Evolutionary conservation across 2,888 invertebrate genomes (phyloP).

Genomic region (Odontomyia ornata): DNA sequence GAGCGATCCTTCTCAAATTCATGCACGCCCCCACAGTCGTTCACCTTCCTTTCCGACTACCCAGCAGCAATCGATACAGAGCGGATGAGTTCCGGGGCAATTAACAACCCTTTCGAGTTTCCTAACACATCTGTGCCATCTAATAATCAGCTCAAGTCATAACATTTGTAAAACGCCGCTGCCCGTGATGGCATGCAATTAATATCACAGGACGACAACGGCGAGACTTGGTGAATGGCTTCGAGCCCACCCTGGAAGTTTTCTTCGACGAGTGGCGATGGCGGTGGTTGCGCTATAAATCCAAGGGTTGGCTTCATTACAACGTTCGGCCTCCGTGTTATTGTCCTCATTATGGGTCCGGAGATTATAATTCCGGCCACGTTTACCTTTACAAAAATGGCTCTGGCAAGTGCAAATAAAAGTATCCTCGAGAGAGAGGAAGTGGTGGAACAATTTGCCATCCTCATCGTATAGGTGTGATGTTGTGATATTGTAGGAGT

Average conservation of each 20-base stretch:
- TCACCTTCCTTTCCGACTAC: not conserved
- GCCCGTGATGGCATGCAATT: constrained; percentile 41
- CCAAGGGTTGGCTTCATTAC: constrained; percentile 27
- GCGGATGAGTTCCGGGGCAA: constrained; percentile 38
- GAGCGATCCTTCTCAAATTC: constrained; percentile 27
- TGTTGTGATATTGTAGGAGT: constrained; percentile 26
- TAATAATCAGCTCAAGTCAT: constrained; percentile 48
- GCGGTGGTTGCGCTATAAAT: not conserved
- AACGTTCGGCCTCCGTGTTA: constrained; percentile 30
- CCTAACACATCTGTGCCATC: constrained; percentile 48
- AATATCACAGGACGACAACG: constrained; percentile 32
- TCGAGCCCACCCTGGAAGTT: constrained; percentile 26
- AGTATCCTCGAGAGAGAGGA: not conserved
- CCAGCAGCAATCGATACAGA: not conserved
- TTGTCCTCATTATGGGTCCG: constrained; percentile 33
- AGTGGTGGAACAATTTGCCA: not conserved
- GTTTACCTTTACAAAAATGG: constrained; percentile 31
- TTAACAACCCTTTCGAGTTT: constrained; percentile 45
- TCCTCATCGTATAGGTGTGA: constrained; percentile 5
- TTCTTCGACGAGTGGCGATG: not conserved
- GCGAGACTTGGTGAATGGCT: constrained; percentile 31
- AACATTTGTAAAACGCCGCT: constrained; percentile 44
- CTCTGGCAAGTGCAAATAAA: constrained; percentile 35
- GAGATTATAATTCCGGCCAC: constrained; percentile 38
- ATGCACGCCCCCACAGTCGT: constrained; percentile 24